A percentile compares a stretch with the other conserved stretches of the same genome.
Conservation (phyloP, 2,797 vertebrate species). For the Sebastes reedi region DNA sequence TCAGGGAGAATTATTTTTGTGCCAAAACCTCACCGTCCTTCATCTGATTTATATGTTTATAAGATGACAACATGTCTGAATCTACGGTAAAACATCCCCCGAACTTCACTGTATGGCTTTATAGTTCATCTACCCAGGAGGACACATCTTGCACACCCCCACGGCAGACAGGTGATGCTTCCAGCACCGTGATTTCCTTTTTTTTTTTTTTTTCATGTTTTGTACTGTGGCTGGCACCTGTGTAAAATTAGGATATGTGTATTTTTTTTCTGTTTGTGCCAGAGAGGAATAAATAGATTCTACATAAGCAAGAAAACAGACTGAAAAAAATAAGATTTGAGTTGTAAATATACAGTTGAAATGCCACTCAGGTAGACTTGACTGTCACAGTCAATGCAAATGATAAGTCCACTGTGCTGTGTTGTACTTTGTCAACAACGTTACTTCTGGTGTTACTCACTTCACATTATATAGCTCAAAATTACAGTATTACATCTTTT, state of each 20-base stretch:
- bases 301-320: constrained; percentile 31
- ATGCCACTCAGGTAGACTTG: constrained; percentile 55
- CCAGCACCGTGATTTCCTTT: not conserved
- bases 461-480: constrained; percentile 83
- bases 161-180: constrained; percentile 15
- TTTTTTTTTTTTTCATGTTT: not conserved
- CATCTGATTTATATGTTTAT: constrained; percentile 20
- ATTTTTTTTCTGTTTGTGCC: constrained; percentile 20
- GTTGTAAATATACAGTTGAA: constrained; percentile 50
- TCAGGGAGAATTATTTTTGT: not conserved
- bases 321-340: not conserved
- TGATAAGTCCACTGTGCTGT: constrained; percentile 74
- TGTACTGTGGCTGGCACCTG: constrained; percentile 25
- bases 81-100: constrained; percentile 24
- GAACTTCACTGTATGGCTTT: constrained; percentile 61
- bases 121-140: constrained; percentile 33
- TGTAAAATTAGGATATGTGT: constrained; percentile 20
- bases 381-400: constrained; percentile 66
- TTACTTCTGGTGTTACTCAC: constrained; percentile 81
- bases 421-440: constrained; percentile 73
- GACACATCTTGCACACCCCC: constrained; percentile 13
- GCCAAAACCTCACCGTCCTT: not conserved
- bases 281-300: constrained; percentile 10
- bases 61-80: constrained; percentile 15
- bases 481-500: constrained; percentile 78